These are phyloP conservation scores for Sceloporus undulatus DNA, from an alignment of 2,113 vertebrate genomes.

Conservation along the genomic window DNA sequence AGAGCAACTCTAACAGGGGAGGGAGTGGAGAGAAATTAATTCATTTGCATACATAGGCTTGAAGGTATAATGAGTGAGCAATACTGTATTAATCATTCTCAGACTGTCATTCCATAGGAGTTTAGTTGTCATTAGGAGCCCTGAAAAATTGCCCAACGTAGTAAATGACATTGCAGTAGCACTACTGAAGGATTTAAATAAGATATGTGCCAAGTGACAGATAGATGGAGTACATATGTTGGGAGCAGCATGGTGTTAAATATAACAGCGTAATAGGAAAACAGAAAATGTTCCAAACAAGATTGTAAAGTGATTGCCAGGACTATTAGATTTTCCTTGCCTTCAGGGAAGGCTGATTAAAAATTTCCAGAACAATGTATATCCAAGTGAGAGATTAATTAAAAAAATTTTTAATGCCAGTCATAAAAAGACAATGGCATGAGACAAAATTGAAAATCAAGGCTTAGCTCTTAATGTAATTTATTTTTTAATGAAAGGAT, in stretches of 20 bases:
- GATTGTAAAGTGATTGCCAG: slow-evolving; percentile 57
- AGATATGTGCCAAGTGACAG: slow-evolving; percentile 33
- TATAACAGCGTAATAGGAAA: slow-evolving; percentile 43
- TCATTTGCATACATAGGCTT: slow-evolving; percentile 3
- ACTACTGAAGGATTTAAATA: slow-evolving; percentile 34
- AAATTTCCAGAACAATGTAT: slow-evolving; percentile 59
- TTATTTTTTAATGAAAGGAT: slow-evolving; percentile 72
- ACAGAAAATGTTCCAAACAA: slow-evolving; percentile 42
- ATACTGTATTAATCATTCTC: slow-evolving; percentile 54
- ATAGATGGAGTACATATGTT: slow-evolving; percentile 33
- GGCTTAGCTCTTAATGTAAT: slow-evolving; percentile 66
- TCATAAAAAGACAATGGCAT: slow-evolving; percentile 61
- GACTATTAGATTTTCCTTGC: slow-evolving; percentile 57
- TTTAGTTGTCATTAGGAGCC: background rate
- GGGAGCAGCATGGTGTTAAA: slow-evolving; percentile 52
- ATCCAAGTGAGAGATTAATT: slow-evolving; percentile 67
- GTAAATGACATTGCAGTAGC: background rate
- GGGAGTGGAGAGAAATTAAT: background rate
- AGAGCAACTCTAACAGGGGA: too few species aligned
- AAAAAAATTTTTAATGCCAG: slow-evolving; percentile 39
- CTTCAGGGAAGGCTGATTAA: slow-evolving; percentile 64
- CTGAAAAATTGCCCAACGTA: background rate
- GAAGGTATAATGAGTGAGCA: slow-evolving; percentile 31
- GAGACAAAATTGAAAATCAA: slow-evolving; percentile 64
- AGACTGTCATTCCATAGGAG: slow-evolving; percentile 6